Base-by-base conservation (phyloP, 2,888 invertebrate species). In the Hesperia comma region DNA sequence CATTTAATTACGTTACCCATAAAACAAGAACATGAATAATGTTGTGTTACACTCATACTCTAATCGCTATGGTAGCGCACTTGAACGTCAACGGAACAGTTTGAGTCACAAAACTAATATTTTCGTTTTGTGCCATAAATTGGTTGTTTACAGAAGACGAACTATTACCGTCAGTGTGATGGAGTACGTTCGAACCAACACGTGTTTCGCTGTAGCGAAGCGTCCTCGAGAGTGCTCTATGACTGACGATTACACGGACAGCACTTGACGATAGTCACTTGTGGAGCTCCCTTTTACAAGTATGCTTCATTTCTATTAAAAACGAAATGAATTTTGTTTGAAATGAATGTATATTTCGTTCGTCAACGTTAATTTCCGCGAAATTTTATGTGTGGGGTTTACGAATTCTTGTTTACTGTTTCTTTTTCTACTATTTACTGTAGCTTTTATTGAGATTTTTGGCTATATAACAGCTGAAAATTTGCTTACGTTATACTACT, bases 221-320 rank as follows among this genome's bases (percentile, higher is more conserved):
- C 60, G 43, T 66, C 53, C 46, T 49, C 46, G 60, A 60, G 60
- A 66, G 66, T 66, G 43, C 66, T 66, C 43, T 53, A 60, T 66
- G 64, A 66, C 60, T 66, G 66, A 54, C 66, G 66, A 54, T 54
- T 66, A 41, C 54, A 66, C 54, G 66, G 46, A 53, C 54, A 53
- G 40, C 53, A 19, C 60, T 66, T 46, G 33, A 60, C 46, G 43
- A 66, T 17, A 60, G 53, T 66, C 60, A 66, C 66, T 66, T 60
- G 53, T 60, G 21, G 60, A 54, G 43, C 33, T 51, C 43, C 37
- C 43, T 66, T 64, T 21, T 3, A 53, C 12, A 26, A 58, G 41
- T 33, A 21, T 21, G 17, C 43, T 63, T 33, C 15, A 49, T 60
- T 46, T 46, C 60, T 15, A 46, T 32, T 49, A 10, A 60, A 46